Conservation (phyloP, 2,797 vertebrate species). For the Rhyacichthys aspro region DNA sequence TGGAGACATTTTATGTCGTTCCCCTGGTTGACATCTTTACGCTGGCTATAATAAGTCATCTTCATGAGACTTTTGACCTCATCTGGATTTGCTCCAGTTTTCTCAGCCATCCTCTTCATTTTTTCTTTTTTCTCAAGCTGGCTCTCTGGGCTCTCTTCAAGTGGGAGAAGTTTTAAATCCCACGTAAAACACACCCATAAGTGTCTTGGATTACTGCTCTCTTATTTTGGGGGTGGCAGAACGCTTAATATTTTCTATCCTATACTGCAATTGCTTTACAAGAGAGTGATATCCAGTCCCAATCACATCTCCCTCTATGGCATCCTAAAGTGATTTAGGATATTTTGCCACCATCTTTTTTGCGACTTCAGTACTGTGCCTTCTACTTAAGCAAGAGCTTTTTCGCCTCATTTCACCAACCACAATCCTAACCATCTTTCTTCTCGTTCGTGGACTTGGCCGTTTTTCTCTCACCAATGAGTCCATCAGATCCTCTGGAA, state of each 20-base stretch:
- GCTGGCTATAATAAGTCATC: slow-evolving; percentile 34
- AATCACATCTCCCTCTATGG: slow-evolving; percentile 20
- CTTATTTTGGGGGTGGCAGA: slow-evolving; percentile 2
- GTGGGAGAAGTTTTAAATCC: slow-evolving; percentile 22
- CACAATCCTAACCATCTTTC: slow-evolving; percentile 26
- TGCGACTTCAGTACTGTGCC: slow-evolving; percentile 2
- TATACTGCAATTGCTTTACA: slow-evolving; percentile 27
- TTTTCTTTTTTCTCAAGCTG: slow-evolving; percentile 20
- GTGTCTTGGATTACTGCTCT: slow-evolving; percentile 31
- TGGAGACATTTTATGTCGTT: slow-evolving; percentile 13
- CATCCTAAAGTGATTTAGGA: slow-evolving; percentile 24
- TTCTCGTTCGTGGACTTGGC: slow-evolving; percentile 6
- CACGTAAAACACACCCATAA: slow-evolving; percentile 36
- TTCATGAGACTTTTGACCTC: slow-evolving; percentile 30
- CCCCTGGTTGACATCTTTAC: slow-evolving; percentile 33
- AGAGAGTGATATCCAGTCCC: slow-evolving; percentile 25
- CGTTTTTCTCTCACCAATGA: slow-evolving; percentile 20
- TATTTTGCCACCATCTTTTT: slow-evolving; percentile 21
- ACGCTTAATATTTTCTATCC: slow-evolving; percentile 33
- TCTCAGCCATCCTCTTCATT: slow-evolving; percentile 22
- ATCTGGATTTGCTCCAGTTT: slow-evolving; percentile 11
- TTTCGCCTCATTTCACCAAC: no score
- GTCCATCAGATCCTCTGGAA: slow-evolving; percentile 21
- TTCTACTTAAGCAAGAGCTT: no score
- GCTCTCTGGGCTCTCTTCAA: not conserved